Conservation (phyloP, 2,888 invertebrate species). For the Drosophila melanosoma region DNA sequence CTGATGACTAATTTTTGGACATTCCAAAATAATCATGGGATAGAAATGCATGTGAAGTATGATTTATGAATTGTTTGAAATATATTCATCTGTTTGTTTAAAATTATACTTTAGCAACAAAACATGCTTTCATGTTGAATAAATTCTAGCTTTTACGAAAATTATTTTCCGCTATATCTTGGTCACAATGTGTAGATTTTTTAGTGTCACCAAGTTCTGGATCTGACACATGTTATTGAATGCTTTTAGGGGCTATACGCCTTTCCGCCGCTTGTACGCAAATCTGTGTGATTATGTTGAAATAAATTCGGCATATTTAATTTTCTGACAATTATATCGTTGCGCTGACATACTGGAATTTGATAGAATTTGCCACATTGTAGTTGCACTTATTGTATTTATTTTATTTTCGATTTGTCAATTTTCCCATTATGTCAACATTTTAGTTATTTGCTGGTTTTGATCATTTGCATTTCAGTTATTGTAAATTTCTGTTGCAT, state of each 20-base stretch:
- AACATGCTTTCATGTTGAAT: conserved; percentile 28
- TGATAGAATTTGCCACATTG: conserved; percentile 10
- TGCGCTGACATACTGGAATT: conserved; percentile 14
- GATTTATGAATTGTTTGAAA: neutral
- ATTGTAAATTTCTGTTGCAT: conserved; percentile 30
- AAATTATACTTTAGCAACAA: neutral
- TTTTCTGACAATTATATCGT: conserved; percentile 34
- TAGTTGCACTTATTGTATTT: conserved; percentile 19
- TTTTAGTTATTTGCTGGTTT: conserved; percentile 51
- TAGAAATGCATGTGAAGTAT: neutral
- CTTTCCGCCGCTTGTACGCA: conserved; percentile 3
- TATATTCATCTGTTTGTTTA: neutral
- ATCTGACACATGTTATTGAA: conserved; percentile 32
- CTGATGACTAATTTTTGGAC: conserved; percentile 45
- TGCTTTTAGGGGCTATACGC: conserved; percentile 40
- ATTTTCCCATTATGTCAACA: conserved; percentile 28
- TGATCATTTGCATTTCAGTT: conserved; percentile 45
- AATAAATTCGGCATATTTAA: conserved; percentile 68
- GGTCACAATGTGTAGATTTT: conserved; percentile 26
- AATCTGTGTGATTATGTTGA: conserved; percentile 56
- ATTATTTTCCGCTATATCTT: conserved; percentile 57
- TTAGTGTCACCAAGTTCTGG: conserved; percentile 14
- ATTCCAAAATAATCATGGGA: neutral
- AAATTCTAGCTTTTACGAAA: conserved; percentile 13
- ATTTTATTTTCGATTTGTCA: conserved; percentile 35